Conservation (phyloP, 2,888 invertebrate species). For the Lasiommata megera region DNA sequence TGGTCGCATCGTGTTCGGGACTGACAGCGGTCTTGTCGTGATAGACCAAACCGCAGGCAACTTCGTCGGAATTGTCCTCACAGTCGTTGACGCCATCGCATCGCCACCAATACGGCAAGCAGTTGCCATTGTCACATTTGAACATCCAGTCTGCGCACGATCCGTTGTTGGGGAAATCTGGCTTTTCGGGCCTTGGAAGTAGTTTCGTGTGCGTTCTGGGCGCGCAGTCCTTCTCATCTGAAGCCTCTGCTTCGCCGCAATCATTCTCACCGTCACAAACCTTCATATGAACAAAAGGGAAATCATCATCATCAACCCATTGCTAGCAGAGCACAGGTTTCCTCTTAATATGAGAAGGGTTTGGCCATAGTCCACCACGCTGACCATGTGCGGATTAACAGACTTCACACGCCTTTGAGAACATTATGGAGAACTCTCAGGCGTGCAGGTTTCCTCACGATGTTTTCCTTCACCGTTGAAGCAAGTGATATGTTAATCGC, state of each 20-base stretch:
- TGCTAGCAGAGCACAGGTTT: too few relatives aligned
- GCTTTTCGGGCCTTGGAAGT: slow-evolving; percentile 44
- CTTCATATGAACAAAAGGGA: too few relatives aligned
- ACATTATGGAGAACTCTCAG: too few relatives aligned
- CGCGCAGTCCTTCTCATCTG: slow-evolving; percentile 88
- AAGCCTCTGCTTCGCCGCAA: slow-evolving; percentile 83
- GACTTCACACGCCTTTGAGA: too few relatives aligned
- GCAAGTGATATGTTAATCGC: too few relatives aligned
- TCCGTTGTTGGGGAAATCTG: slow-evolving; percentile 49
- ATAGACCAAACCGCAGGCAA: slow-evolving; percentile 74
- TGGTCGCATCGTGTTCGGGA: slow-evolving; percentile 44
- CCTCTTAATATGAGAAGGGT: too few relatives aligned
- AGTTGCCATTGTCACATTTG: slow-evolving; percentile 85
- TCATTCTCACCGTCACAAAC: slow-evolving; percentile 87
- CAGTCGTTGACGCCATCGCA: slow-evolving; percentile 90
- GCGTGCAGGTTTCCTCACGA: too few relatives aligned
- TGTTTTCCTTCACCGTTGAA: too few relatives aligned
- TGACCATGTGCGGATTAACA: too few relatives aligned
- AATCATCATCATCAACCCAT: too few relatives aligned
- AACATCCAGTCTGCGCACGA: slow-evolving; percentile 90
- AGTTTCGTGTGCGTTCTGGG: slow-evolving; percentile 51
- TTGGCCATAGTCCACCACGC: too few relatives aligned
- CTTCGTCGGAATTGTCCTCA: slow-evolving; percentile 87
- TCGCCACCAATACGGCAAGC: slow-evolving; percentile 90
- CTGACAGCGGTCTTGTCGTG: slow-evolving; percentile 44